Evolutionary conservation across 2,888 invertebrate genomes (phyloP).

Genomic region (Phyllotreta striolata): DNA sequence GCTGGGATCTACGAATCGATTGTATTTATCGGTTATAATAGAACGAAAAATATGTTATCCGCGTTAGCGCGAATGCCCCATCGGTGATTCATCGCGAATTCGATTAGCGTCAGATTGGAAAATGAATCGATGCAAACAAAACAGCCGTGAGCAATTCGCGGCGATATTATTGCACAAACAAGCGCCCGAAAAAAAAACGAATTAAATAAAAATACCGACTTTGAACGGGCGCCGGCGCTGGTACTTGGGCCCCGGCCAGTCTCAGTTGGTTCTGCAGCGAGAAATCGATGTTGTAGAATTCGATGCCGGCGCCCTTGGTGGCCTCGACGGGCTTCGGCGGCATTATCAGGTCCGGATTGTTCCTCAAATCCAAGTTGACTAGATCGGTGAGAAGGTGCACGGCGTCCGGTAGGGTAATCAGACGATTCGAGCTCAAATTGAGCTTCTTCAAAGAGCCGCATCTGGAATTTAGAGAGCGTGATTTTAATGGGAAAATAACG

Average conservation of each 20-base stretch:
- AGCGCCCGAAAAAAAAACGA: background rate
- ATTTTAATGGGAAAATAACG: too few relatives aligned
- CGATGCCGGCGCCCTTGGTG: slow-evolving; percentile 77
- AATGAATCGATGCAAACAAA: background rate
- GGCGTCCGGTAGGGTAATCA: slow-evolving; percentile 97
- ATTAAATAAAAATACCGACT: slow-evolving; percentile 65
- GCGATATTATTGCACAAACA: background rate
- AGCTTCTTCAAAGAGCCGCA: slow-evolving; percentile 94
- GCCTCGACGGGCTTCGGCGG: slow-evolving; percentile 93
- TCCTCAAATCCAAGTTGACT: slow-evolving; percentile 87
- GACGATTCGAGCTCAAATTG: slow-evolving; percentile 89
- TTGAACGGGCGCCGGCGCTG: slow-evolving; percentile 73
- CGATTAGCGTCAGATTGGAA: too few relatives aligned
- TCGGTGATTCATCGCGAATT: background rate
- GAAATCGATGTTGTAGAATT: slow-evolving; percentile 99
- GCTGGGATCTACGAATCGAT: slow-evolving; percentile 63
- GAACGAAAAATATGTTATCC: background rate
- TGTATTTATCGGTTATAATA: background rate
- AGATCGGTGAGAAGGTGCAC: slow-evolving; percentile 93
- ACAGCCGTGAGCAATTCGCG: background rate
- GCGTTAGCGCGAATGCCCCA: background rate
- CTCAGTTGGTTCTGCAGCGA: slow-evolving; percentile 94
- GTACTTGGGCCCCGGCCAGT: slow-evolving; percentile 88
- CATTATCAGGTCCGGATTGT: slow-evolving; percentile 96
- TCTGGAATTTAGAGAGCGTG: slow-evolving; percentile 63